Evolutionary conservation across 2,888 invertebrate species (phyloP).

Genomic region (Zaprionus bogoriensis): DNA sequence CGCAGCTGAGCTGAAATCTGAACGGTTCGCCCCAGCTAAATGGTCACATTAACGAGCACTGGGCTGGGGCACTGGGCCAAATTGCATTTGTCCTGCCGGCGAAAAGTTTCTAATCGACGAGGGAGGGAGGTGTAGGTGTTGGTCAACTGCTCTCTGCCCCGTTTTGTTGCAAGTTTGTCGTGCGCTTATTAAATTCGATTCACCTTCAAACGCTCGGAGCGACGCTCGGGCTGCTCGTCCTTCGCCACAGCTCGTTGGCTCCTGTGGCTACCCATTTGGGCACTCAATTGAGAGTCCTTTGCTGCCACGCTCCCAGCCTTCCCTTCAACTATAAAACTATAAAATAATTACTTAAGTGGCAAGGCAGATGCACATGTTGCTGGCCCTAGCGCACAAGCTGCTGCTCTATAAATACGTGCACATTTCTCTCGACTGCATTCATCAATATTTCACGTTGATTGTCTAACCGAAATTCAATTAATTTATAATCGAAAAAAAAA

Average conservation of each 20-base stretch:
- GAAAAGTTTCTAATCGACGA: conserved; percentile 58
- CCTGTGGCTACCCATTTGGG: conserved; percentile 11
- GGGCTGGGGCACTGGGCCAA: conserved; percentile 18
- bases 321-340: not conserved
- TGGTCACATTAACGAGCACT: conserved; percentile 43
- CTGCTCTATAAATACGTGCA: conserved; percentile 21
- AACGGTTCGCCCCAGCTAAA: conserved; percentile 50
- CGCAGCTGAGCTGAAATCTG: conserved; percentile 22
- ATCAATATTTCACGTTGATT: not conserved
- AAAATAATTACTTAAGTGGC: conserved; percentile 31
- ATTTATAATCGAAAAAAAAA: conserved; percentile 4
- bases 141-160: not conserved
- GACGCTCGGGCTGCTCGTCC: not conserved
- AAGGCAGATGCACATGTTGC: conserved; percentile 3
- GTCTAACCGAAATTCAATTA: conserved; percentile 10
- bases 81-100: conserved; percentile 28
- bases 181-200: conserved; percentile 18
- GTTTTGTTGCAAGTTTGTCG: conserved; percentile 33
- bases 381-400: not conserved
- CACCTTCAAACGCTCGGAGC: conserved; percentile 25
- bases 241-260: not conserved
- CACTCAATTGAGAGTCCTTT: conserved; percentile 24
- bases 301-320: not conserved
- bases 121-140: not conserved
- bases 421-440: not conserved